These are phyloP conservation scores for Zaprionus capensis DNA, from an alignment of 1,140 invertebrate species.

Conservation along the genomic window DNA sequence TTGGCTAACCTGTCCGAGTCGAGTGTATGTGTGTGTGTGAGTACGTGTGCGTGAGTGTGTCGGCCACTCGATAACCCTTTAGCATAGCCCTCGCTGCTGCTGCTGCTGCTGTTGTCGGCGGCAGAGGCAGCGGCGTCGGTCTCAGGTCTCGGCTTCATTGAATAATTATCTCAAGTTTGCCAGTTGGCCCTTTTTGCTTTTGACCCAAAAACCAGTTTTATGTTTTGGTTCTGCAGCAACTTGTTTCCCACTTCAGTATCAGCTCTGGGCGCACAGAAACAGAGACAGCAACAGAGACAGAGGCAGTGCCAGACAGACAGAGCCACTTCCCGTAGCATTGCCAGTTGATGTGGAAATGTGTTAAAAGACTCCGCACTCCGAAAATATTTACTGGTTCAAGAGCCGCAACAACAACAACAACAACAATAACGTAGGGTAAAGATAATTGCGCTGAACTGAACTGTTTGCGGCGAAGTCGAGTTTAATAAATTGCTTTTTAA, in stretches of 20 bases:
- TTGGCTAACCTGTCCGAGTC: constrained; percentile 47
- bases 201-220: constrained; percentile 79
- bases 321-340: constrained; percentile 6
- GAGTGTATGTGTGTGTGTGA: constrained; percentile 11
- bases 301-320: not conserved
- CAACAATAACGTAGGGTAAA: not conserved
- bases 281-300: not conserved
- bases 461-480: not conserved
- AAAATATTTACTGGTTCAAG: constrained; percentile 10
- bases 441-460: constrained; percentile 11
- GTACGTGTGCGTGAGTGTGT: constrained; percentile 19
- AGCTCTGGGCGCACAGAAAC: constrained; percentile 39
- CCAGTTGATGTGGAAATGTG: constrained; percentile 61
- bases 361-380: constrained; percentile 46
- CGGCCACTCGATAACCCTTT: constrained; percentile 47
- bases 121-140: not conserved
- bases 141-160: constrained; percentile 66
- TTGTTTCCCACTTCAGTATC: constrained; percentile 48
- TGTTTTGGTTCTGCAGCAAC: constrained; percentile 55
- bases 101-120: not conserved
- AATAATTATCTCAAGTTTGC: constrained; percentile 79
- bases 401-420: constrained; percentile 31
- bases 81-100: constrained; percentile 36
- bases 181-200: constrained; percentile 61
- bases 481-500: constrained; percentile 66